Conservation (phyloP, 2,797 vertebrate species). For the Pteropus rufus region DNA sequence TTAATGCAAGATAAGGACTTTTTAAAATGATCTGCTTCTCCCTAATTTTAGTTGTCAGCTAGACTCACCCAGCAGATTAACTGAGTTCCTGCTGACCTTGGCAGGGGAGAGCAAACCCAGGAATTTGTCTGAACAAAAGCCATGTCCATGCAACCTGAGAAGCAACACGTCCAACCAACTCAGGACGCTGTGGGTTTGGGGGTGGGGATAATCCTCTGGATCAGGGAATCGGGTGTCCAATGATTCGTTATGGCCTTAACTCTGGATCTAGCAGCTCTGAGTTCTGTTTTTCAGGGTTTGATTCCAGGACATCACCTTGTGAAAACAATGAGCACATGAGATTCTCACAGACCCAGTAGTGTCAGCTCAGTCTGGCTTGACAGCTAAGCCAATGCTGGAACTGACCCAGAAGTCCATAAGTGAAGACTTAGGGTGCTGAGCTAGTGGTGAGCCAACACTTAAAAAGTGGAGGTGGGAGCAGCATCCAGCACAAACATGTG, state of each 20-base stretch:
- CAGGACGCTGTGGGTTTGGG: not conserved
- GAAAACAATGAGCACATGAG: not conserved
- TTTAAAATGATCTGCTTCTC: not conserved
- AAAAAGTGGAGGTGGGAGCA: not conserved
- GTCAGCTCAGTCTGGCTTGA: not conserved
- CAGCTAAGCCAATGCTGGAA: not conserved
- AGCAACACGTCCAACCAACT: rapidly evolving
- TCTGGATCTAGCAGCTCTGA: not conserved
- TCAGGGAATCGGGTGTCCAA: not conserved
- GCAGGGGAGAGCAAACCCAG: not conserved
- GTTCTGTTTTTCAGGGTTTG: not conserved
- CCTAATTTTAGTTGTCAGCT: not conserved
- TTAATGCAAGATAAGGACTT: not conserved
- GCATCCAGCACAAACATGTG: not conserved
- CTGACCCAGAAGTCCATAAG: not conserved
- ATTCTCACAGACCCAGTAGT: not conserved
- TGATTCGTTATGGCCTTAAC: not conserved
- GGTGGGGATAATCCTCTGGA: not conserved
- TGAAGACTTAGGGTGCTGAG: not conserved
- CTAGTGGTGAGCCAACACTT: not conserved
- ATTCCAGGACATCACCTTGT: not conserved
- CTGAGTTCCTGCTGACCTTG: constrained; percentile 30
- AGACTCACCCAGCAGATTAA: constrained; percentile 10
- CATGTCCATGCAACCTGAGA: not conserved
- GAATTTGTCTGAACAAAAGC: constrained; percentile 14